phyloP scores from a whole-genome alignment of 2,113 vertebrate genomes.

The Tachysurus fulvidraco region DNA sequence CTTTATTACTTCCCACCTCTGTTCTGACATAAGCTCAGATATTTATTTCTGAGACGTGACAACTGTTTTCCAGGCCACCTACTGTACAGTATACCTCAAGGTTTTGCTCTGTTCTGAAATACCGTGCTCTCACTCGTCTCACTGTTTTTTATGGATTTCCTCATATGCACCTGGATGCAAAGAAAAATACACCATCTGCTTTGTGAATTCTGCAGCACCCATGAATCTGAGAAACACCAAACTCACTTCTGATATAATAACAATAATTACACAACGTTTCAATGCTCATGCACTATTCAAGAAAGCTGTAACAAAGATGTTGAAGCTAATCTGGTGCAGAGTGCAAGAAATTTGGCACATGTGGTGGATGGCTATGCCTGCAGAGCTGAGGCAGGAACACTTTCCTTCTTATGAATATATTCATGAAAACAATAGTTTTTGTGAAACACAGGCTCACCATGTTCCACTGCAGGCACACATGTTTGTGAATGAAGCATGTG shows the following conservation, averaged over 20 bases:
- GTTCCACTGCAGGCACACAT: neutral
- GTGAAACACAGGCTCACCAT: neutral
- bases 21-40: neutral
- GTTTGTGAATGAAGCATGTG: neutral
- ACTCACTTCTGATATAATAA: conserved; percentile 40
- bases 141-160: conserved; percentile 20
- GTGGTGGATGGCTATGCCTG: neutral
- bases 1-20: neutral
- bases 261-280: conserved; percentile 52
- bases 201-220: conserved; percentile 47
- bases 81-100: neutral
- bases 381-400: conserved; percentile 17
- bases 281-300: conserved; percentile 41
- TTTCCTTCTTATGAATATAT: conserved; percentile 15
- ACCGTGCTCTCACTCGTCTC: neutral
- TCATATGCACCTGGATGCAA: conserved; percentile 46
- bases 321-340: conserved; percentile 32
- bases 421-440: conserved; percentile 13
- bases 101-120: neutral
- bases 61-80: neutral
- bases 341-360: conserved; percentile 8
- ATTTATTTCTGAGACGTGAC: neutral
- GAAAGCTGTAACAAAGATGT: conserved; percentile 47
- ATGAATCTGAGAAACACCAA: conserved; percentile 17
- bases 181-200: conserved; percentile 51